phyloP scores from a whole-genome alignment of 2,797 vertebrate genomes.

The Glyptemys insculpta region DNA sequence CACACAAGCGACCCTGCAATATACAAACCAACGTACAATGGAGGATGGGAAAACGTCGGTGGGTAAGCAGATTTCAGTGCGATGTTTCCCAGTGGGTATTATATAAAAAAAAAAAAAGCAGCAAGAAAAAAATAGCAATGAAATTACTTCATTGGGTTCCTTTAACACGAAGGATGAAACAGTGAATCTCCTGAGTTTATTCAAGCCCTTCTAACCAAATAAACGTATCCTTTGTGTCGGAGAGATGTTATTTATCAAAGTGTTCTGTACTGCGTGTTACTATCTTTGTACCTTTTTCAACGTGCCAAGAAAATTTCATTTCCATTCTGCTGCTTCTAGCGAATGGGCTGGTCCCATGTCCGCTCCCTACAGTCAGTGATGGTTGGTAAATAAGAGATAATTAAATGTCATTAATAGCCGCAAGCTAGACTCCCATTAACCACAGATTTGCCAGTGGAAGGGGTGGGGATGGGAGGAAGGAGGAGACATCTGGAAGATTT shows the following conservation, averaged over 20 bases:
- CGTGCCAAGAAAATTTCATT: neutral
- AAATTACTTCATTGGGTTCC: accelerated
- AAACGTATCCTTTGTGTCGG: neutral
- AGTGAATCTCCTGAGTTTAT: neutral
- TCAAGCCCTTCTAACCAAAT: accelerated
- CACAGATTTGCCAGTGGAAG: accelerated
- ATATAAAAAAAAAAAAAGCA: neutral
- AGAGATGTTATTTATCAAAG: neutral
- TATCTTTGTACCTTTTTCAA: neutral
- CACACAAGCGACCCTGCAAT: neutral
- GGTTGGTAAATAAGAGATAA: neutral
- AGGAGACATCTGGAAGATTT: neutral
- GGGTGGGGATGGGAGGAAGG: neutral
- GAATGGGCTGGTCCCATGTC: neutral
- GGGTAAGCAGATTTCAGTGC: neutral
- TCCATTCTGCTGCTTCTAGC: neutral
- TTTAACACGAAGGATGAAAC: neutral
- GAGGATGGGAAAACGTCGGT: accelerated
- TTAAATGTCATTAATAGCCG: neutral
- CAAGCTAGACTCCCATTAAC: accelerated
- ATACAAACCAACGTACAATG: neutral
- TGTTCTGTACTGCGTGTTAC: neutral
- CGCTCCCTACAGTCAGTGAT: neutral
- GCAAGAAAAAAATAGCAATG: neutral
- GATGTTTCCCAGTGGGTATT: neutral